Base-by-base conservation (phyloP, 1,140 invertebrate species). In the Meloidogyne exigua region DNA sequence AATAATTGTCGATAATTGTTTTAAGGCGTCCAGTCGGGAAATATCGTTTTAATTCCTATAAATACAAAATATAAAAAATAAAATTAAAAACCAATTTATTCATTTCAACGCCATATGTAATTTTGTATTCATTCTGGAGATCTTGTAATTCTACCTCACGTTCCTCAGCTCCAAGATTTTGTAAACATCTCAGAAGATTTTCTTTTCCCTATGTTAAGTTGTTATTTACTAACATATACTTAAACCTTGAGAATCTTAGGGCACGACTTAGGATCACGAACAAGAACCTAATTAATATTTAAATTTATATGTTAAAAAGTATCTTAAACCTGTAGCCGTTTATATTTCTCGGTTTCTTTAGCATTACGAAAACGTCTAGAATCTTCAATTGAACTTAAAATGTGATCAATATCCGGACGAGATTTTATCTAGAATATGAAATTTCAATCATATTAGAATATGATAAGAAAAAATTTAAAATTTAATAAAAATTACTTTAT, bases 381-480 rank as follows among this genome's bases (percentile, higher is more conserved):
- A 28, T 73, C 72, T 36, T 73, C 72, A 10, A 73, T 73, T n/a
- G 26, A 57, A 23, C 57, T 57, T n/a, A 73, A 23, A 25, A 73
- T 57, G 23, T 73, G 72, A 18, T 57, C 57, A 73, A 73, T 39
- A 23, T 57, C 36, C 21, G 72, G 72, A 15, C 13, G 62, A 23
- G 28, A n/a, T n/a, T 73, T 73, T 0, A 73, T 32, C 72, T 73
- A n/a, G 18, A 72, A 18, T 25, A 64, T n/a, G 4, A n/a, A 57
- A 15, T 44, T 15, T 44, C 1, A 2, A 15, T 44, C 0, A n/a
- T 1, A 28, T 26, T 66, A 1, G 26, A 26, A 2, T 21, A 68
- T n/a, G 9, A 25, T 18, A 68, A 7, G 15, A 65, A 3, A 5
- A 1, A 73, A 11, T 11, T 72, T 9, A 64, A 72, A 23, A 10